Evolutionary conservation across 1,140 invertebrate genomes (phyloP), one percentile per base, ranked within the genome.

Genomic region (Drosophila guanche): DNA sequence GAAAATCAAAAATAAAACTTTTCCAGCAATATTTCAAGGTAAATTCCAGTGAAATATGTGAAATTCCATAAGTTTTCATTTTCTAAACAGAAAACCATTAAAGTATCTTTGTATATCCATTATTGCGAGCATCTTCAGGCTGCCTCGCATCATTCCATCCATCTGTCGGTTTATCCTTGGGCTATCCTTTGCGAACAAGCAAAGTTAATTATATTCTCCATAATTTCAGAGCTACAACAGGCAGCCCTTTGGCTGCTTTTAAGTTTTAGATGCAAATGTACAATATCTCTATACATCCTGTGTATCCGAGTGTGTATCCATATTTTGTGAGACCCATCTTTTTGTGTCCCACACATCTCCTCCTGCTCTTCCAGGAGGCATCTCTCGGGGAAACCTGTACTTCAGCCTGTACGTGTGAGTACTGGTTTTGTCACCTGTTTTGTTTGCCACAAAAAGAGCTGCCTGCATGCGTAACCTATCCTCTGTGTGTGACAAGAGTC

Each of bases 381-480:
- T 37, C 70, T 65, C 52, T 37, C n/a, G 41, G 55, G 69, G 47
- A 37, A 46, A 52, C 61, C 66, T 76, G 63, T 56, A 52, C 40
- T 76, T 70, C 70, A 65, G 46, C 61, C 55, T 51, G 25, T 54
- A 61, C 68, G 74, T 83, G 69, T 83, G 33, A 4, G 33, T 37
- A 75, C 65, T 59, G 76, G 66, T 80, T 66, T 59, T 86, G 76
- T 80, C 69, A 78, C 83, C 69, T 85, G 83, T 70, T 75, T 67
- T 37, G 29, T 33, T 27, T 73, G 81, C 80, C 77, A 33, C 29
- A 33, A 86, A 86, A 77, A 57, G 68, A 71, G 76, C 77, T 74
- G 61, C 57, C 65, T 79, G 61, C 58, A 55, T 52, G 63, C 62
- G 48, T 63, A 51, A 61, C 42, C 62, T 66, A 52, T 46, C 10